Evolutionary conservation across 2,888 invertebrate genomes (phyloP), one percentile per base, ranked within the genome.

Genomic region (Pomacea canaliculata): DNA sequence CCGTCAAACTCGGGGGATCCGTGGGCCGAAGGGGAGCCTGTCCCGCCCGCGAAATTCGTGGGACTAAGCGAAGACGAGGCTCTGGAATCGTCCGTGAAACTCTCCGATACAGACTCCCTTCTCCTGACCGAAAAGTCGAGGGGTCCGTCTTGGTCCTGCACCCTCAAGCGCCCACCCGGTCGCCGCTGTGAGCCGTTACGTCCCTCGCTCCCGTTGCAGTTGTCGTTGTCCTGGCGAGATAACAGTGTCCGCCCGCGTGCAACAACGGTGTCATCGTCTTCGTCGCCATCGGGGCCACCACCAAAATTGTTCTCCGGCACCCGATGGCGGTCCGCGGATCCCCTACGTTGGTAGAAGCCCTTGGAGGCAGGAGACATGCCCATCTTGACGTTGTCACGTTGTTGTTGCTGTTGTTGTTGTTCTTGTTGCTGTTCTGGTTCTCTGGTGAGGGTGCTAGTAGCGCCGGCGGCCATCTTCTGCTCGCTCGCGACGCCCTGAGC

Each of bases 91-190:
- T 80, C 80, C 5, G 74, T 78, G 51, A 80, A 62, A 62, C 78
- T 80, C 48, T 78, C 80, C 13, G 80, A 80, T 67, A 76, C 74
- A 18, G 80, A 80, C 51, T 76, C 78, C 62, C 79, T 62, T 2
- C 80, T 63, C 49, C 71, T 73, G 12, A 80, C 73, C 7, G 80
- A 80, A 51, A 80, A 80, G 76, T 80, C 80, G 46, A 80, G 68
- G n/a, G 80, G 80, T 19, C 76, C 76, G 72, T 80, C 80, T 63
- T 80, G 80, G 12, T 74, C 74, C 8, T 4, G 37, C 23, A 60
- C 56, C 19, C 59, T 37, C 48, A 62, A 66, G 56, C 12, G 19
- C 51, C 27, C 49, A 7, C 37, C 23, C 51, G 10, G 62, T 56
- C 51, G 51, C 66, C 27, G 72, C 48, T 37, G 68, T 7, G 27